phyloP scores from a whole-genome alignment of 2,888 invertebrate genomes.

The Melanchra persicariae region DNA sequence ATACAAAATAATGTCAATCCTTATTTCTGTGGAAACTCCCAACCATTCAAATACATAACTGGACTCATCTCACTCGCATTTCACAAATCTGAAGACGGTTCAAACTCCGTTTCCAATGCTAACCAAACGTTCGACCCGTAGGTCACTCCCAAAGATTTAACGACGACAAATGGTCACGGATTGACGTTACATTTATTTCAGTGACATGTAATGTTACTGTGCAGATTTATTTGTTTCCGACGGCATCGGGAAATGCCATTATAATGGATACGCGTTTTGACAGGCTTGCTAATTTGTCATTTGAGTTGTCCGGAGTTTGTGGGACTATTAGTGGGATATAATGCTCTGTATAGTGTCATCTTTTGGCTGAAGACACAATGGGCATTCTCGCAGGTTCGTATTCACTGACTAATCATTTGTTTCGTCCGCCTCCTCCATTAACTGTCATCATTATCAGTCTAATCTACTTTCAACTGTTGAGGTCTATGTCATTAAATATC shows the following conservation, averaged over 20 bases:
- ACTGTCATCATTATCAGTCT: neutral
- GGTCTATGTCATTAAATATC: neutral
- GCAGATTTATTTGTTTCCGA: conserved; percentile 88
- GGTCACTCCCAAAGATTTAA: conserved; percentile 75
- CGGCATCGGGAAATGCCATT: conserved; percentile 84
- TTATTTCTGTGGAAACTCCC: neutral
- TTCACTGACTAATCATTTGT: conserved; percentile 3
- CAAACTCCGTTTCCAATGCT: conserved; percentile 7
- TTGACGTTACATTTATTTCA: conserved; percentile 88
- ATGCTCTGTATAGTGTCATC: conserved; percentile 15
- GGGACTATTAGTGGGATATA: conserved; percentile 26
- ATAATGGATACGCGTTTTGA: conserved; percentile 80
- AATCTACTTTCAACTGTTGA: neutral
- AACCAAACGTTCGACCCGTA: conserved; percentile 58
- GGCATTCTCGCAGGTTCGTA: neutral
- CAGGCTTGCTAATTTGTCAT: conserved; percentile 75
- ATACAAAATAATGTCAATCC: neutral
- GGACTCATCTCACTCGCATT: neutral
- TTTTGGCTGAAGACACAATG: neutral
- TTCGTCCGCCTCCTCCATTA: conserved; percentile 13
- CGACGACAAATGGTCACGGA: conserved; percentile 86
- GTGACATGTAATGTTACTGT: conserved; percentile 84
- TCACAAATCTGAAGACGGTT: conserved; percentile 27
- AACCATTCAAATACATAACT: neutral
- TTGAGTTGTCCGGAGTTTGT: conserved; percentile 49